phyloP scores from a whole-genome alignment of 92 coral and sea anemone genomes.

The Porites rus region DNA sequence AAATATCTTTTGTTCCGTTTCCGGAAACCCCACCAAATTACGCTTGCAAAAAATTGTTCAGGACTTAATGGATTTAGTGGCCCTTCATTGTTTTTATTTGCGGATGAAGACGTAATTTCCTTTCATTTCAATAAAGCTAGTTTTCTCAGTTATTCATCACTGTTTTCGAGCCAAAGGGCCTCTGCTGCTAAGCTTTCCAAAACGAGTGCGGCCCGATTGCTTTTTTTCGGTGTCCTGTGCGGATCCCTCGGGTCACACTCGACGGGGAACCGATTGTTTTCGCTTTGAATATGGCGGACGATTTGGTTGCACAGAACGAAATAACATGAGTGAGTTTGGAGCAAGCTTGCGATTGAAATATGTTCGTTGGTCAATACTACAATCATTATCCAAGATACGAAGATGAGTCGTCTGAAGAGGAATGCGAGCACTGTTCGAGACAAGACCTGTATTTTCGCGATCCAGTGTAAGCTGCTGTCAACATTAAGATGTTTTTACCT shows the following conservation, averaged over 20 bases:
- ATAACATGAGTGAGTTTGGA: slow-evolving; percentile 79
- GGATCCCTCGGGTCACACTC: slow-evolving; percentile 21
- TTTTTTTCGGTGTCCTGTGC: slow-evolving; percentile 20
- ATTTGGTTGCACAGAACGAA: slow-evolving; percentile 27
- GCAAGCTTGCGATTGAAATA: slow-evolving; percentile 61
- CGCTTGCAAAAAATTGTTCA: background rate
- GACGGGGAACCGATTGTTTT: slow-evolving; percentile 39
- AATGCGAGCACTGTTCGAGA: slow-evolving; percentile 69
- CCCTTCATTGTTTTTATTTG: background rate
- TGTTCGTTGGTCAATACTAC: slow-evolving; percentile 86
- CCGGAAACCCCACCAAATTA: slow-evolving; percentile 15
- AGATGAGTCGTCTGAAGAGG: slow-evolving; percentile 70
- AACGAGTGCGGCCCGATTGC: background rate
- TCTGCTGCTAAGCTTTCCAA: background rate
- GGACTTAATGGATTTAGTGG: background rate
- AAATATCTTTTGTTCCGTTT: background rate
- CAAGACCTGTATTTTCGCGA: slow-evolving; percentile 70
- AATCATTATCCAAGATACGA: slow-evolving; percentile 71
- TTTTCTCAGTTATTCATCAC: background rate
- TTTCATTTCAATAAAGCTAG: background rate
- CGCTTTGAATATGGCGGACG: slow-evolving; percentile 56
- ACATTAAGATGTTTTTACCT: background rate
- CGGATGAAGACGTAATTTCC: slow-evolving; percentile 15
- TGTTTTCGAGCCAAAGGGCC: background rate
- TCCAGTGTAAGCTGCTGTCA: slow-evolving; percentile 21